Evolutionary conservation across 2,888 invertebrate genomes (phyloP).

Genomic region (Caenorhabditis wallacei): DNA sequence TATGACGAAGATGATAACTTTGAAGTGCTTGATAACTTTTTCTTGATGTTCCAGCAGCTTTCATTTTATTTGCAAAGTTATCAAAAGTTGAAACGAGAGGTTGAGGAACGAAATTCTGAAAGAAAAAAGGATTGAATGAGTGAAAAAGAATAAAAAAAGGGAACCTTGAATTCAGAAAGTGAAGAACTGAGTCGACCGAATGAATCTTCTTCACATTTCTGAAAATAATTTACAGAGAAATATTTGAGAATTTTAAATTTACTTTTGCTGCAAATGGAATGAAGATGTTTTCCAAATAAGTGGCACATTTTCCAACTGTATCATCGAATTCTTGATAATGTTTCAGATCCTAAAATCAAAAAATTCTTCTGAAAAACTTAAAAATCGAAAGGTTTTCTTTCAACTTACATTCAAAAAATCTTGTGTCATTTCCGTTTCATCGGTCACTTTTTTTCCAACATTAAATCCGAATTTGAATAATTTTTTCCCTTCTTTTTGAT

Average conservation of each 20-base stretch:
- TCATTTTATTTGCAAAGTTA: constrained; percentile 29
- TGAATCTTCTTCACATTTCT: constrained; percentile 28
- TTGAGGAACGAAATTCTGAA: constrained; percentile 32
- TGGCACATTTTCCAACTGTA: constrained; percentile 37
- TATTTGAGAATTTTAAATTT: too few species aligned
- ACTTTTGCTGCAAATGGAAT: constrained; percentile 38
- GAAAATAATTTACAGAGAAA: neutral
- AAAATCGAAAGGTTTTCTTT: neutral
- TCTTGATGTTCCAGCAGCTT: constrained; percentile 1
- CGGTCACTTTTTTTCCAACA: constrained; percentile 53
- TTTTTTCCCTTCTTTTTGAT: constrained; percentile 35
- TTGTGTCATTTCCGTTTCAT: constrained; percentile 61
- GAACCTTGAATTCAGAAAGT: constrained; percentile 46
- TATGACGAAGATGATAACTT: constrained; percentile 11
- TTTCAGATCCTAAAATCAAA: constrained; percentile 46
- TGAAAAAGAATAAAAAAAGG: neutral
- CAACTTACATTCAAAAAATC: constrained; percentile 41
- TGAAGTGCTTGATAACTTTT: constrained; percentile 35
- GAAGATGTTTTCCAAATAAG: constrained; percentile 43
- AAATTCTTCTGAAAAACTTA: neutral
- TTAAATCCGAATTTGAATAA: constrained; percentile 60
- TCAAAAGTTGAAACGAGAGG: constrained; percentile 13
- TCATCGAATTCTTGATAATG: constrained; percentile 57
- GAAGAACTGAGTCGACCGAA: constrained; percentile 5
- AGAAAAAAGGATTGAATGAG: neutral